Conservation (phyloP, 2,113 vertebrate genomes). For the Notarius quadriscutis region DNA sequence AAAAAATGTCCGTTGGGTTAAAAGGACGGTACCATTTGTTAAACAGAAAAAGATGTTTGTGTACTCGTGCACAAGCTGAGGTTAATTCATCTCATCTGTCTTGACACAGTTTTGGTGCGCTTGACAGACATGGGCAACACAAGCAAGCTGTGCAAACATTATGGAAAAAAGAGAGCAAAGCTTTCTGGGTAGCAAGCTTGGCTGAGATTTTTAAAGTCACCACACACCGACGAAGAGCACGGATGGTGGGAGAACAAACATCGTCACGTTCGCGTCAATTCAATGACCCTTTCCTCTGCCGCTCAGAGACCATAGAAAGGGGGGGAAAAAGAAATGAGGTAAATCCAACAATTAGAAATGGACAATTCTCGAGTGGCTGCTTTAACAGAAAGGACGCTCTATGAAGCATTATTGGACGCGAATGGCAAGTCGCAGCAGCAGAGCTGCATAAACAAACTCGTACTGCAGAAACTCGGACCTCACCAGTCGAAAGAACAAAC, state of each 20-base stretch:
- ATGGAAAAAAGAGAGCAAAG: conserved; percentile 47
- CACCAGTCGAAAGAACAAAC: conserved; percentile 83
- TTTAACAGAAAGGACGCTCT: conserved; percentile 74
- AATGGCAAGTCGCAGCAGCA: conserved; percentile 72
- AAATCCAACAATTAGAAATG: conserved; percentile 67
- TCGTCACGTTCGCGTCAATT: conserved; percentile 51
- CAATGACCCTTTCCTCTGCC: conserved; percentile 30
- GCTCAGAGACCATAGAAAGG: not conserved
- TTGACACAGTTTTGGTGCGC: conserved; percentile 66
- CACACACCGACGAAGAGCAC: conserved; percentile 44
- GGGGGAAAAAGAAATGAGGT: too few species aligned
- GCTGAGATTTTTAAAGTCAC: conserved; percentile 68
- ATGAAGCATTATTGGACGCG: conserved; percentile 79
- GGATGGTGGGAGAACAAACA: conserved; percentile 50
- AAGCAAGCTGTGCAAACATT: conserved; percentile 78
- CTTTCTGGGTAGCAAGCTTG: conserved; percentile 62
- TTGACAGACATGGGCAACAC: conserved; percentile 73
- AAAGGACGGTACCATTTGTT: conserved; percentile 36
- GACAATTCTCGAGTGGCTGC: conserved; percentile 65
- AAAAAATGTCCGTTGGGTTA: conserved; percentile 39
- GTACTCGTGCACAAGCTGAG: conserved; percentile 53
- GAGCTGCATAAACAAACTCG: conserved; percentile 83
- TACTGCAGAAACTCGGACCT: conserved; percentile 75
- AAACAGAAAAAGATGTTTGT: conserved; percentile 59
- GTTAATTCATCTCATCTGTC: conserved; percentile 71